Evolutionary conservation across 2,113 vertebrate genomes (phyloP).

Genomic region (Anhinga anhinga): DNA sequence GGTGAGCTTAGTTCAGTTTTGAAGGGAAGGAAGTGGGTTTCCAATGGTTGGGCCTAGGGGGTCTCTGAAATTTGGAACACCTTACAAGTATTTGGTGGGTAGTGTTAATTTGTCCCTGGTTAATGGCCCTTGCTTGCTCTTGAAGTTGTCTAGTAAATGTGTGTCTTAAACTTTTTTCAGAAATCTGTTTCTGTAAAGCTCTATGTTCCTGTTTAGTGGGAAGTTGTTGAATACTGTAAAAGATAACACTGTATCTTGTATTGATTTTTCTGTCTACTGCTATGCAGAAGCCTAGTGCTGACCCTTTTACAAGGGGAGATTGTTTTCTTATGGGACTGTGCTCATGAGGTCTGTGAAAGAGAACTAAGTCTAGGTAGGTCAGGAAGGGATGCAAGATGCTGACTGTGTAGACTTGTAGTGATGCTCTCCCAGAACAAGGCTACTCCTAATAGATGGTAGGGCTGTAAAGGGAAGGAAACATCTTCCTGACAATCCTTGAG

Average conservation of each 20-base stretch:
- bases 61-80: not conserved
- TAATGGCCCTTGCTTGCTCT: not conserved
- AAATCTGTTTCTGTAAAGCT: not conserved
- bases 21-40: slow-evolving; percentile 35
- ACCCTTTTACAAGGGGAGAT: not conserved
- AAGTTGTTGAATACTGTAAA: not conserved
- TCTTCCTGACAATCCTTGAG: not conserved
- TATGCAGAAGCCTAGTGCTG: not conserved
- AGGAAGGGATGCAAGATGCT: not conserved
- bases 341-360: not conserved
- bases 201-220: not conserved
- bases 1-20: not conserved
- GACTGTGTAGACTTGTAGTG: not conserved
- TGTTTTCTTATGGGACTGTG: not conserved
- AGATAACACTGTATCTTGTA: not conserved
- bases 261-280: not conserved
- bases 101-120: not conserved
- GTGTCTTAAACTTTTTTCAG: not conserved
- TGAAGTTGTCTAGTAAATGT: not conserved
- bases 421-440: not conserved
- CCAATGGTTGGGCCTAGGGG: not conserved
- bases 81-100: not conserved
- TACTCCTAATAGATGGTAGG: not conserved
- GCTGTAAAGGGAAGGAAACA: slow-evolving; percentile 40
- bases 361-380: not conserved